These are phyloP conservation scores for Pyralis farinalis DNA, from an alignment of 2,888 invertebrate genomes.

Conservation along the genomic window DNA sequence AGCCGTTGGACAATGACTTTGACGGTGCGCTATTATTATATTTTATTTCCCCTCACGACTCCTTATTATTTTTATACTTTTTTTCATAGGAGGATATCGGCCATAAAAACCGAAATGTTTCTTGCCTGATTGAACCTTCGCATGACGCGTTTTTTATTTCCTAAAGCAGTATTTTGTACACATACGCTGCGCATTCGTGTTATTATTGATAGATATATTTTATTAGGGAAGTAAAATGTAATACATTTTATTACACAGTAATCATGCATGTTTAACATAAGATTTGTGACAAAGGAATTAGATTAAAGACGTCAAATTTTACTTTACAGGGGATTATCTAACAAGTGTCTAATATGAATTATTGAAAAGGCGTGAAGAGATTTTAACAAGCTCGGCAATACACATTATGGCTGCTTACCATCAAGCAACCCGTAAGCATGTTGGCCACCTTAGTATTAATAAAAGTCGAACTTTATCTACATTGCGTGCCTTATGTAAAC, in stretches of 20 bases:
- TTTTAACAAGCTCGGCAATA: too few species aligned
- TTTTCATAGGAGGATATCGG: conserved; percentile 67
- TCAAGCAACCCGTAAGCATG: too few species aligned
- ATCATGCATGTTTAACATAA: not conserved
- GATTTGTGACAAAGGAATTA: not conserved
- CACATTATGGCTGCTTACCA: too few species aligned
- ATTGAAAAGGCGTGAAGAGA: too few species aligned
- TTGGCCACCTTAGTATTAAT: too few species aligned
- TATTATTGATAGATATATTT: conserved; percentile 8
- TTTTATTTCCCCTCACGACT: conserved; percentile 64
- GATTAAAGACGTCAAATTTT: too few species aligned
- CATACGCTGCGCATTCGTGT: conserved; percentile 9
- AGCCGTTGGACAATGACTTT: conserved; percentile 54
- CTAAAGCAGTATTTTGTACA: conserved; percentile 20
- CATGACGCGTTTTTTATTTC: conserved; percentile 50
- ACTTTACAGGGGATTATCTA: too few species aligned
- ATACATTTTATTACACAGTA: not conserved
- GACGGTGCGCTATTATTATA: conserved; percentile 59
- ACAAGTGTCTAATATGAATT: too few species aligned
- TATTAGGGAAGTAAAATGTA: conserved; percentile 12
- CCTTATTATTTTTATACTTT: conserved; percentile 74
- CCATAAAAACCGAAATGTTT: conserved; percentile 64
- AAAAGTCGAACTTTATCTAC: too few species aligned
- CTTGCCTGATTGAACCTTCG: conserved; percentile 66
- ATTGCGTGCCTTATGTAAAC: too few species aligned